A percentile compares a stretch with the other conserved stretches of the same genome.
Evolutionary conservation across 1,140 invertebrate species (phyloP).

Genomic region (Papilio helenus): DNA sequence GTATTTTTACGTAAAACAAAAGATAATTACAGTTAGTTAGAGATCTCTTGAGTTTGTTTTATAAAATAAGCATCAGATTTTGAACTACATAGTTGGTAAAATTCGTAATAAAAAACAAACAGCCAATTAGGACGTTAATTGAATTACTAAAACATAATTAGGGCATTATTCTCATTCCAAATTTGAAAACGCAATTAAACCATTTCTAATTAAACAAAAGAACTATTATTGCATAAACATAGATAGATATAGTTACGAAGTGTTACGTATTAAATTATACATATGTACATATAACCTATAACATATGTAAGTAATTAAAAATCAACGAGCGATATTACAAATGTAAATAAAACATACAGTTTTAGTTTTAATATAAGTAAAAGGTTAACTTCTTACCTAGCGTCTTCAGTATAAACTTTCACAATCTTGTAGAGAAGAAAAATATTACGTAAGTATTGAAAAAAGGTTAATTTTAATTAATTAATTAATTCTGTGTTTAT

Average conservation of each 20-base stretch:
- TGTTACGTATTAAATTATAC: constrained; percentile 7
- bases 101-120: neutral
- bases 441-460: constrained; percentile 70
- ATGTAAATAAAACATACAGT: neutral
- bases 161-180: neutral
- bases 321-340: neutral
- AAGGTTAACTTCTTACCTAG: constrained; percentile 53
- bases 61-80: neutral
- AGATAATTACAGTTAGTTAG: neutral
- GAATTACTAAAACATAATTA: neutral
- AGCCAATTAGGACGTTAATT: neutral
- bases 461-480: neutral
- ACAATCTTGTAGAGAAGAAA: constrained; percentile 54
- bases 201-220: neutral
- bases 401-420: constrained; percentile 48
- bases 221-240: neutral
- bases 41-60: neutral
- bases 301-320: neutral
- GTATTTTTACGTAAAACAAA: neutral
- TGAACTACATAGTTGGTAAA: neutral
- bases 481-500: neutral
- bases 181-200: neutral
- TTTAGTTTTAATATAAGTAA: constrained; percentile 23
- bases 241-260: neutral
- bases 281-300: neutral